A percentile compares a stretch with the other conserved stretches of the same genome.
These are phyloP conservation scores for Lordiphosa collinella DNA, from an alignment of 1,140 invertebrate genomes.

Conservation along the genomic window DNA sequence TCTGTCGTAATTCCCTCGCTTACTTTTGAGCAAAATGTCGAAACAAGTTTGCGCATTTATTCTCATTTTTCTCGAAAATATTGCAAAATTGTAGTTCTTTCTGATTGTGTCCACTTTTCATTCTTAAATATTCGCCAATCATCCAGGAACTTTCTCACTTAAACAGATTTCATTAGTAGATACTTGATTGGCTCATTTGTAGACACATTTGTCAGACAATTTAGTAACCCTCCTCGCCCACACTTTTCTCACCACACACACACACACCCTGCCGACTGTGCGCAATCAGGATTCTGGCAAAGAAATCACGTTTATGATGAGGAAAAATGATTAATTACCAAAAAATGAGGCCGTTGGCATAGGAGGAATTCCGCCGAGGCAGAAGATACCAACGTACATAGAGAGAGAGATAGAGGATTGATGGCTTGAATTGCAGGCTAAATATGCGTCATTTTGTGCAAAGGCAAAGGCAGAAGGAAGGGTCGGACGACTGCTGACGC, in stretches of 20 bases:
- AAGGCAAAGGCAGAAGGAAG: slow-evolving; percentile 50
- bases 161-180: slow-evolving; percentile 1
- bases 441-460: slow-evolving; percentile 75
- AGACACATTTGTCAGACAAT: background rate
- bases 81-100: no score
- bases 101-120: no score
- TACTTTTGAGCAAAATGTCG: no score
- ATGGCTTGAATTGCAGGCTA: slow-evolving; percentile 72
- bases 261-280: slow-evolving; percentile 18
- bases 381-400: slow-evolving; percentile 18
- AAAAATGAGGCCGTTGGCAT: slow-evolving; percentile 68
- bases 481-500: slow-evolving; percentile 2
- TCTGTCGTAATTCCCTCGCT: no score
- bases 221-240: background rate
- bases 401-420: slow-evolving; percentile 54
- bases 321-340: slow-evolving; percentile 74
- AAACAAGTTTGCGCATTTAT: no score
- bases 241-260: background rate
- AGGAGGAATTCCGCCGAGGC: slow-evolving; percentile 22
- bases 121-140: no score
- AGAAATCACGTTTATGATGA: slow-evolving; percentile 76
- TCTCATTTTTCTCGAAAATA: no score
- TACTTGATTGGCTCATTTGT: slow-evolving; percentile 13
- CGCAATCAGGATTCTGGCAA: slow-evolving; percentile 54
- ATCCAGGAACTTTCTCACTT: background rate